These are phyloP conservation scores for Brotogeris chrysoptera DNA, from an alignment of 2,797 vertebrate genomes.

Conservation along the genomic window DNA sequence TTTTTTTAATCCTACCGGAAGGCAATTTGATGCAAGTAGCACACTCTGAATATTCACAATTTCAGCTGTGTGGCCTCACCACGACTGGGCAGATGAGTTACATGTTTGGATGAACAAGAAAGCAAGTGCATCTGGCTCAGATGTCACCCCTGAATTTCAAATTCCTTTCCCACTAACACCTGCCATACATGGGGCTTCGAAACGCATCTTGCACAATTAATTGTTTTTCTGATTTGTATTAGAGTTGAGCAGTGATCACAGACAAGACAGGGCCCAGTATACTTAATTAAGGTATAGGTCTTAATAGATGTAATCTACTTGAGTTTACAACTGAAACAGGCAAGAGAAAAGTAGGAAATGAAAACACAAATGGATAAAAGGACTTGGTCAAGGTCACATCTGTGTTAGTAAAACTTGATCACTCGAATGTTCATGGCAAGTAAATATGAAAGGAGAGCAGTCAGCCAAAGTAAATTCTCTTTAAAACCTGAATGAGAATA, in stretches of 20 bases:
- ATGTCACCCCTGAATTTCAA: background rate
- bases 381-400: slow-evolving; percentile 49
- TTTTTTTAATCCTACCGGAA: background rate
- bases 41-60: background rate
- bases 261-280: background rate
- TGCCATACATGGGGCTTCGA: background rate
- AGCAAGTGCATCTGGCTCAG: background rate
- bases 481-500: slow-evolving; percentile 58
- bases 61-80: background rate
- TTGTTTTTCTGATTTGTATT: background rate
- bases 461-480: slow-evolving; percentile 54
- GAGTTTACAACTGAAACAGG: background rate
- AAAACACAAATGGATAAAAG: slow-evolving; percentile 7
- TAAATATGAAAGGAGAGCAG: slow-evolving; percentile 49
- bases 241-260: background rate
- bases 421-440: background rate
- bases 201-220: background rate
- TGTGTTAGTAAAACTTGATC: slow-evolving; percentile 57
- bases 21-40: background rate
- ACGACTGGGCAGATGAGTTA: background rate
- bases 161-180: background rate
- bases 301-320: background rate
- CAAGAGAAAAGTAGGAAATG: slow-evolving; percentile 14
- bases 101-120: background rate
- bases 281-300: background rate